A percentile compares a stretch with the other conserved stretches of the same genome.
Conservation (phyloP, 2,888 invertebrate genomes). For the Amphipyra tragopoginis region DNA sequence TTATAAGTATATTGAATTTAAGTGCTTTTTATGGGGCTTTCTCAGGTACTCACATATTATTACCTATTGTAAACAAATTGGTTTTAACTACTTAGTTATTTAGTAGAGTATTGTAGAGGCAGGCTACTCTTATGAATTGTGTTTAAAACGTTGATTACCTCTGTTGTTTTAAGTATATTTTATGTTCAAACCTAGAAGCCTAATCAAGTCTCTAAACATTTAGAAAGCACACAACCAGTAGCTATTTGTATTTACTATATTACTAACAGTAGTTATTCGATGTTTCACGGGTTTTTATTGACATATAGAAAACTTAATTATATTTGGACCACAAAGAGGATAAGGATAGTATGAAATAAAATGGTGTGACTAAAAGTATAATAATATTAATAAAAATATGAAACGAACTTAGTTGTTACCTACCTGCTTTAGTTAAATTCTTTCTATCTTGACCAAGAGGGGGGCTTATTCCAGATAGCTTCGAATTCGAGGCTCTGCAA, state of each 20-base stretch:
- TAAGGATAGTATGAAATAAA: too few species aligned
- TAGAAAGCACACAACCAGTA: slow-evolving; percentile 7
- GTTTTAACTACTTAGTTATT: slow-evolving; percentile 4
- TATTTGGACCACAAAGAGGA: background rate
- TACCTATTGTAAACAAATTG: slow-evolving; percentile 9
- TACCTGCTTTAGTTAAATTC: too few species aligned
- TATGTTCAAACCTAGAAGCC: slow-evolving; percentile 2
- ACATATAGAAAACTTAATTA: background rate
- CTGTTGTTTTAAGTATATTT: slow-evolving; percentile 4
- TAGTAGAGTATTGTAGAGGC: slow-evolving; percentile 2
- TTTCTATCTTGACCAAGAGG: too few species aligned
- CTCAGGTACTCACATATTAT: slow-evolving; percentile 22
- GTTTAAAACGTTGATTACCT: slow-evolving; percentile 4
- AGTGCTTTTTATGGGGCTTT: slow-evolving; percentile 27
- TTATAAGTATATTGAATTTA: slow-evolving; percentile 8
- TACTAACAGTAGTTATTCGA: slow-evolving; percentile 1
- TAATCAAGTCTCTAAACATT: slow-evolving; percentile 1
- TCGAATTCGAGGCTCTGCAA: too few species aligned
- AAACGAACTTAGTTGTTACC: too few species aligned
- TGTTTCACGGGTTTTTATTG: background rate
- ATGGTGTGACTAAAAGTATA: too few species aligned
- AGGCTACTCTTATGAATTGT: background rate
- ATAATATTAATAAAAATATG: too few species aligned
- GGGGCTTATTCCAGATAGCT: too few species aligned
- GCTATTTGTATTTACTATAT: background rate